A percentile compares a stretch with the other conserved stretches of the same genome.
Conservation (phyloP, 2,113 vertebrate genomes). For the Ceyx melanurus region DNA sequence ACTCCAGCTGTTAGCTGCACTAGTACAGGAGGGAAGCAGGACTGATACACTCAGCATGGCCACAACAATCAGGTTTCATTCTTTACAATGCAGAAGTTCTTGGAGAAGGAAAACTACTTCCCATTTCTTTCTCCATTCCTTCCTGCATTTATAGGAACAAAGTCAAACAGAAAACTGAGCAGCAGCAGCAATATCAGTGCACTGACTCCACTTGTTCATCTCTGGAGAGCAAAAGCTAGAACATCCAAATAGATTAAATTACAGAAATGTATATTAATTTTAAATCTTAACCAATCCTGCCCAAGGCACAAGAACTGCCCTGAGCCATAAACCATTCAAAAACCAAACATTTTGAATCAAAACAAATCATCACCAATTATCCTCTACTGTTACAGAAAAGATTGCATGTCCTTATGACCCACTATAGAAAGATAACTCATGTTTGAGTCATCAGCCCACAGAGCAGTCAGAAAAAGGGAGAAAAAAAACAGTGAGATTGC, state of each 20-base stretch:
- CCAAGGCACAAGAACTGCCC: neutral
- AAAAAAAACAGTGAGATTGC: neutral
- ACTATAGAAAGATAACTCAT: neutral
- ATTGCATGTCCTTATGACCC: neutral
- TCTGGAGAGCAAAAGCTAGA: neutral
- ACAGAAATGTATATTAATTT: neutral
- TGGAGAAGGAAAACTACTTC: neutral
- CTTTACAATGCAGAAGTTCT: neutral
- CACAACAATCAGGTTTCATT: neutral
- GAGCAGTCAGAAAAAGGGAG: neutral
- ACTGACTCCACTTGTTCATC: neutral
- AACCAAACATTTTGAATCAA: neutral
- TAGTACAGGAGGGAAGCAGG: neutral
- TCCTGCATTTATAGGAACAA: neutral
- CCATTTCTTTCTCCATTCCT: neutral
- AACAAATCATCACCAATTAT: neutral
- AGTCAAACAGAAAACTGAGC: neutral
- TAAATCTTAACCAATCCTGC: neutral
- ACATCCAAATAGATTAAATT: neutral
- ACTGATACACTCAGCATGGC: neutral
- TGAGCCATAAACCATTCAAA: neutral
- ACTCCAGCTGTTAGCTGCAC: neutral
- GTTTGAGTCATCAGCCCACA: neutral
- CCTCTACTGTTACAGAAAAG: neutral
- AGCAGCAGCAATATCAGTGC: neutral